Conservation (phyloP, 1,140 invertebrate genomes). For the Zaprionus kolodkinae region DNA sequence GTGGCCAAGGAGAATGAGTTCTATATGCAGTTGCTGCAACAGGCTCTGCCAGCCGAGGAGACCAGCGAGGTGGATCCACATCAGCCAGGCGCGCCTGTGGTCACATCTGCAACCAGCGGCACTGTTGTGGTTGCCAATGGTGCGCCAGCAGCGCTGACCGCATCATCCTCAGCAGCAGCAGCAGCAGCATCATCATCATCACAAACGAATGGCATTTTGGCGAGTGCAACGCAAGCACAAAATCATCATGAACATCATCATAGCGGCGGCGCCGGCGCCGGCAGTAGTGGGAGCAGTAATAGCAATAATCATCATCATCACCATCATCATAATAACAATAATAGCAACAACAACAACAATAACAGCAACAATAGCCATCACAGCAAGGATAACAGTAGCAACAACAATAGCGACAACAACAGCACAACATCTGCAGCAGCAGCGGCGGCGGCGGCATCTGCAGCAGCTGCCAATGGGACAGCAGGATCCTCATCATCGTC, state of each 20-base stretch:
- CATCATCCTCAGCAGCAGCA: conserved; percentile 28
- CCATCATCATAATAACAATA: conserved; percentile 44
- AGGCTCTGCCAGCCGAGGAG: conserved; percentile 92
- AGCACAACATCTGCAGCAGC: conserved; percentile 36
- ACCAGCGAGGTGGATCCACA: conserved; percentile 52
- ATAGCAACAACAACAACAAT: conserved; percentile 33
- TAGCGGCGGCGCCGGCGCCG: conserved; percentile 55
- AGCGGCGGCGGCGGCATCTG: conserved; percentile 6
- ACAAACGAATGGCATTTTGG: conserved; percentile 65
- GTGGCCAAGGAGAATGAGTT: conserved; percentile 98
- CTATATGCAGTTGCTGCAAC: conserved; percentile 95
- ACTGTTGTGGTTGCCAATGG: conserved; percentile 42
- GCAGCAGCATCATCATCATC: conserved; percentile 18
- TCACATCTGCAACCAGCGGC: conserved; percentile 18
- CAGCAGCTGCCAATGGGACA: conserved; percentile 18
- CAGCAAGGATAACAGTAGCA: conserved; percentile 47
- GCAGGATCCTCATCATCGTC: conserved; percentile 25
- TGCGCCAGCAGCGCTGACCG: conserved; percentile 38
- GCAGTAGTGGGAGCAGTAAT: conserved; percentile 52
- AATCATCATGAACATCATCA: conserved; percentile 75
- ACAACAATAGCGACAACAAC: conserved; percentile 15
- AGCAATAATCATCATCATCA: conserved; percentile 71
- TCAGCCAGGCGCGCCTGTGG: conserved; percentile 28
- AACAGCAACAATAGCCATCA: conserved; percentile 32
- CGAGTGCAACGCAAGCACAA: conserved; percentile 67